Evolutionary conservation across 1,140 invertebrate species (phyloP).

Genomic region (Heliconius eleuchia): DNA sequence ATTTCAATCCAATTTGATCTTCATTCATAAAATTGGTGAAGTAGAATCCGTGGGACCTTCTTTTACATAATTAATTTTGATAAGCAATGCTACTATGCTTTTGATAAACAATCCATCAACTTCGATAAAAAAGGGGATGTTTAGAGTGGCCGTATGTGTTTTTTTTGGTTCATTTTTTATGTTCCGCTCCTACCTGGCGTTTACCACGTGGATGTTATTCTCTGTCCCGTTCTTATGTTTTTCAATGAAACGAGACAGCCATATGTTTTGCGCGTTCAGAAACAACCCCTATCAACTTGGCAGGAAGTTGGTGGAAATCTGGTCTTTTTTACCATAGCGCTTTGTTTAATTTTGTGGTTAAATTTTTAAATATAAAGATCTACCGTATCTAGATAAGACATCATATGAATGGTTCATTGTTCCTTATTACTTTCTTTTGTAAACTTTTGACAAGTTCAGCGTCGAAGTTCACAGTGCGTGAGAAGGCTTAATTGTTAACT

Average conservation of each 20-base stretch:
- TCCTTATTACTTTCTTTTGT: slow-evolving; percentile 47
- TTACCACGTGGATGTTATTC: slow-evolving; percentile 65
- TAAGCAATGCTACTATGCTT: slow-evolving; percentile 63
- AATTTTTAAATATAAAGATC: slow-evolving; percentile 63
- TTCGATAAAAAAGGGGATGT: slow-evolving; percentile 72
- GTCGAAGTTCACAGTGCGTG: slow-evolving; percentile 45
- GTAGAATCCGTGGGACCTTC: neutral
- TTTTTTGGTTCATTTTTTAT: slow-evolving; percentile 73
- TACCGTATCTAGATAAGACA: slow-evolving; percentile 62
- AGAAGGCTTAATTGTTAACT: slow-evolving; percentile 41
- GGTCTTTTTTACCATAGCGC: slow-evolving; percentile 68
- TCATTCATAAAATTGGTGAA: slow-evolving; percentile 22
- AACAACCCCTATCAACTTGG: slow-evolving; percentile 59
- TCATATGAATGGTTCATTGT: slow-evolving; percentile 66
- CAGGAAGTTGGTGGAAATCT: slow-evolving; percentile 78
- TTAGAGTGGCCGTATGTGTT: slow-evolving; percentile 61
- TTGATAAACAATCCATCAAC: slow-evolving; percentile 69
- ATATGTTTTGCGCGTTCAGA: slow-evolving; percentile 58
- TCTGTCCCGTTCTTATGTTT: slow-evolving; percentile 47
- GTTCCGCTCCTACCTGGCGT: slow-evolving; percentile 71
- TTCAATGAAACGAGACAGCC: slow-evolving; percentile 48
- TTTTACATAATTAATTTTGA: slow-evolving; percentile 16
- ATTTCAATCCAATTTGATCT: slow-evolving; percentile 42
- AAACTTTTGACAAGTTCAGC: slow-evolving; percentile 47
- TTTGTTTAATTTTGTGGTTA: slow-evolving; percentile 70